phyloP scores from a whole-genome alignment of 2,797 vertebrate genomes.

The Phrynocephalus vlangalii region DNA sequence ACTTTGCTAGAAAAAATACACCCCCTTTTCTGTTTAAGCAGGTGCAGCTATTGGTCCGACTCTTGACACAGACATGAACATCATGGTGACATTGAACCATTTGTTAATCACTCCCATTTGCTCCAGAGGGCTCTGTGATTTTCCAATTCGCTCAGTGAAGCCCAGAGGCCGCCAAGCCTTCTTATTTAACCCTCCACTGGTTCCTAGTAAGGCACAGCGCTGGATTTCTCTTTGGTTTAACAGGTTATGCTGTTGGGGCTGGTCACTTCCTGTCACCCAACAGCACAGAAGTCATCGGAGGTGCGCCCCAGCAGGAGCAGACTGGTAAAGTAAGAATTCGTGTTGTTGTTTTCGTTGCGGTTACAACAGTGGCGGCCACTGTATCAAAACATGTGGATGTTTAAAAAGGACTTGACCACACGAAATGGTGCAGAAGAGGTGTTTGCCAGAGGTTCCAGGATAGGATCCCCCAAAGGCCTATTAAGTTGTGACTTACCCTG shows the following conservation, averaged over 20 bases:
- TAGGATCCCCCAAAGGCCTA: background rate
- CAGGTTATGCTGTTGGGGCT: slow-evolving; percentile 93
- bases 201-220: background rate
- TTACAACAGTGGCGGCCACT: no score
- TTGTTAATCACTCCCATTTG: background rate
- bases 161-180: background rate
- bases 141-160: background rate
- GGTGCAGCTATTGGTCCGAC: background rate
- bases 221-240: slow-evolving; percentile 43
- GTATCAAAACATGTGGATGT: no score
- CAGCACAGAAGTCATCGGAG: slow-evolving; percentile 88
- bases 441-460: background rate
- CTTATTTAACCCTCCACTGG: background rate
- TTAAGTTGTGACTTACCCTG: background rate
- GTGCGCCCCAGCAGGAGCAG: slow-evolving; percentile 93
- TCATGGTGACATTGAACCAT: background rate
- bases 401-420: no score
- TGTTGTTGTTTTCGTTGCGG: background rate
- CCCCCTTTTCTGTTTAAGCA: background rate
- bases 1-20: background rate
- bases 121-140: background rate
- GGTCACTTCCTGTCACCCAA: slow-evolving; percentile 85
- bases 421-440: background rate
- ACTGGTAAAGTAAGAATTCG: slow-evolving; percentile 90
- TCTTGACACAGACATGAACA: background rate